Conservation (phyloP, 37 sponge, comb jelly and placozoan genomes). For the Axinella damicornis region DNA sequence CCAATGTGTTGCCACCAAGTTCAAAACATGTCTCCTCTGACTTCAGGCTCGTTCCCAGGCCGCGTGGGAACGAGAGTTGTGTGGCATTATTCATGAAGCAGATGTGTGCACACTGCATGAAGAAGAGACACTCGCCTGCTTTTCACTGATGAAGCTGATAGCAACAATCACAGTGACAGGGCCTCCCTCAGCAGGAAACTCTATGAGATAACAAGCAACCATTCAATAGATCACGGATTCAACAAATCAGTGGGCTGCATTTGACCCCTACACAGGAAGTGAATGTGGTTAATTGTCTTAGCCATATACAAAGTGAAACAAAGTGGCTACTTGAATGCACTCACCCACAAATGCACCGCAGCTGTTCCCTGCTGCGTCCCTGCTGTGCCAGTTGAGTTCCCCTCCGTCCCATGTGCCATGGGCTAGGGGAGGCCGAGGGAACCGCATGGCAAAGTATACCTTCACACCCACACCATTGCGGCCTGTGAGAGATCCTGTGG, state of each 20-base stretch:
- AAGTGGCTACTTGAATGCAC: too few species aligned
- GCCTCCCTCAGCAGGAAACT: not conserved
- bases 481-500: slow-evolving; percentile 66
- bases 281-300: too few species aligned
- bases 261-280: too few species aligned
- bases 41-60: too few species aligned
- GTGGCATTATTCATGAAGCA: too few species aligned
- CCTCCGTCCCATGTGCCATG: slow-evolving; percentile 54
- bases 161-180: slow-evolving; percentile 30
- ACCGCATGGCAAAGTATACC: slow-evolving; percentile 47
- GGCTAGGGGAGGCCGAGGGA: not conserved
- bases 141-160: slow-evolving; percentile 57
- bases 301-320: not conserved
- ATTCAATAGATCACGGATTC: not conserved
- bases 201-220: not conserved
- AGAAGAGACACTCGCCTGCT: slow-evolving; percentile 60
- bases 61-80: too few species aligned
- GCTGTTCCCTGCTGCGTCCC: not conserved
- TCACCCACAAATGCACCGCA: slow-evolving; percentile 26
- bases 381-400: not conserved
- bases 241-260: too few species aligned
- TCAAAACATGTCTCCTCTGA: too few species aligned
- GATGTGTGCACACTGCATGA: too few species aligned
- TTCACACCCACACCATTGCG: slow-evolving; percentile 62
- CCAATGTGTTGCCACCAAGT: too few species aligned